phyloP scores from a whole-genome alignment of 2,888 invertebrate genomes.

The Odontomyia ornata region DNA sequence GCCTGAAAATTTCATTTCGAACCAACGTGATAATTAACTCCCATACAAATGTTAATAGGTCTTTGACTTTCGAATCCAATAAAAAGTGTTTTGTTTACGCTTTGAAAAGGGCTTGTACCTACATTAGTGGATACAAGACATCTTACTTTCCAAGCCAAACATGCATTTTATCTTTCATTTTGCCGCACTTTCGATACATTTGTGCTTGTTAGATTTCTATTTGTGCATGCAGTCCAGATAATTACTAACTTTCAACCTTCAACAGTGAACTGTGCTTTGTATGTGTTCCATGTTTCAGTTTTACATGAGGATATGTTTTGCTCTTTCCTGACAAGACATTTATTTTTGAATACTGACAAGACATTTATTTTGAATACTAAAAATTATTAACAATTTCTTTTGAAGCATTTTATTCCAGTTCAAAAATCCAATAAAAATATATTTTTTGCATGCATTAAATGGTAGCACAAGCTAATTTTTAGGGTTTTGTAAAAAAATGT shows the following conservation, averaged over 20 bases:
- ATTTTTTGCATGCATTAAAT: too few species aligned
- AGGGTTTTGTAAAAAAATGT: too few species aligned
- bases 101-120: not conserved
- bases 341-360: too few species aligned
- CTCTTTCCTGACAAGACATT: too few species aligned
- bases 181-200: not conserved
- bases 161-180: not conserved
- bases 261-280: too few species aligned
- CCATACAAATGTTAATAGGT: slow-evolving; percentile 2
- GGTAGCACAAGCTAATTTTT: too few species aligned
- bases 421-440: too few species aligned
- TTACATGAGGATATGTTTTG: too few species aligned
- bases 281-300: too few species aligned
- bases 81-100: not conserved
- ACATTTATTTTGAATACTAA: too few species aligned
- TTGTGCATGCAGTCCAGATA: not conserved
- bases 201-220: not conserved
- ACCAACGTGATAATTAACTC: slow-evolving; percentile 6
- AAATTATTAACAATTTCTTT: too few species aligned
- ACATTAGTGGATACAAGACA: not conserved
- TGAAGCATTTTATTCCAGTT: too few species aligned
- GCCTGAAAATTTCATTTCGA: slow-evolving; percentile 11
- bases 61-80: not conserved
- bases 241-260: not conserved
- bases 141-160: slow-evolving; percentile 8